A percentile compares a stretch with the other conserved stretches of the same genome.
These are phyloP conservation scores for Aporophyla lueneburgensis DNA, from an alignment of 2,888 invertebrate species.

Conservation along the genomic window DNA sequence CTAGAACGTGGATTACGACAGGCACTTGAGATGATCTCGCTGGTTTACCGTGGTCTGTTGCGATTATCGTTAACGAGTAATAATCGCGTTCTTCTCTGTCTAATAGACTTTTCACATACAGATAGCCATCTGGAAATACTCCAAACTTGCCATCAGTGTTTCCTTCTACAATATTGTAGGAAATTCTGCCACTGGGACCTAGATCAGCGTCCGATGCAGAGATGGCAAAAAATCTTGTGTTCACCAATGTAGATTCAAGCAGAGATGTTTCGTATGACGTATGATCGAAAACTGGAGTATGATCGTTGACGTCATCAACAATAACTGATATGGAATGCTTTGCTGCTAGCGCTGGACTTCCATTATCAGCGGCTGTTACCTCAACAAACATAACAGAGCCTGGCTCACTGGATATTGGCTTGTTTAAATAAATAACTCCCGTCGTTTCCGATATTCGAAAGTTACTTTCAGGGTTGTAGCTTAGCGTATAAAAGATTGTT, in stretches of 20 bases:
- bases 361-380: constrained; percentile 96
- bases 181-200: constrained; percentile 94
- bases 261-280: constrained; percentile 98
- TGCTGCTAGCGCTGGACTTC: constrained; percentile 93
- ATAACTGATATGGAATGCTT: constrained; percentile 93
- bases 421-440: constrained; percentile 97
- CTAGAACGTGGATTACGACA: constrained; percentile 97
- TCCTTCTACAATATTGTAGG: constrained; percentile 96
- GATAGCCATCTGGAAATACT: constrained; percentile 98
- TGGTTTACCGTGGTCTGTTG: constrained; percentile 95
- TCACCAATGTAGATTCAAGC: constrained; percentile 97
- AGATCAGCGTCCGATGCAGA: constrained; percentile 97
- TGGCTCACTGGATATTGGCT: constrained; percentile 94
- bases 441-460: constrained; percentile 96
- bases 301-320: constrained; percentile 98
- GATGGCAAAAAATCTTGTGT: constrained; percentile 97
- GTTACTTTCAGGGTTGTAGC: constrained; percentile 94
- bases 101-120: constrained; percentile 96
- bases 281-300: constrained; percentile 98
- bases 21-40: constrained; percentile 96
- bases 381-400: constrained; percentile 93
- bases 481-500: constrained; percentile 95
- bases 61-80: constrained; percentile 96
- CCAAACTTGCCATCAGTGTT: constrained; percentile 97
- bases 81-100: constrained; percentile 98